Evolutionary conservation across 1,140 invertebrate species (phyloP).

Genomic region (Dolichoris vasculosae): DNA sequence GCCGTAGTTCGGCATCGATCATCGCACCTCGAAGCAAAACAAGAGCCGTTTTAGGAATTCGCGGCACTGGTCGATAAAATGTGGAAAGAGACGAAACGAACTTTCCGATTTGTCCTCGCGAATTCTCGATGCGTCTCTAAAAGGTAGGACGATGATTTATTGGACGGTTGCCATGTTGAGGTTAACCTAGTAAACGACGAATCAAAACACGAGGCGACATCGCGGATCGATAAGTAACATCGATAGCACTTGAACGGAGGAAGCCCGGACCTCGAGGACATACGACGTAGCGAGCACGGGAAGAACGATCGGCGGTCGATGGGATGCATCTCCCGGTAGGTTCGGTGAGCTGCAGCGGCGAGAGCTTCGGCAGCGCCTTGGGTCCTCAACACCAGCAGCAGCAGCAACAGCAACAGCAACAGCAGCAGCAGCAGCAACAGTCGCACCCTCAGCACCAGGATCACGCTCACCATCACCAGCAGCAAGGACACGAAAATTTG

Average conservation of each 20-base stretch:
- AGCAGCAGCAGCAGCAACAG: conserved; percentile 11
- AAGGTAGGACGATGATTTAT: background rate
- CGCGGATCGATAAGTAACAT: background rate
- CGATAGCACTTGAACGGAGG: background rate
- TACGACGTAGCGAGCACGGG: conserved; percentile 54
- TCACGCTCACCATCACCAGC: conserved; percentile 55
- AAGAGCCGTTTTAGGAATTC: background rate
- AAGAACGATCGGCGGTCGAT: conserved; percentile 66
- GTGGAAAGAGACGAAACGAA: background rate
- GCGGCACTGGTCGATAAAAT: background rate
- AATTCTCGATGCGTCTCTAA: background rate
- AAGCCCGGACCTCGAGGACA: background rate
- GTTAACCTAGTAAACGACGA: background rate
- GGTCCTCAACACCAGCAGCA: conserved; percentile 55
- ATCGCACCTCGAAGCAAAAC: no score
- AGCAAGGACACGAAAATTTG: conserved; percentile 56
- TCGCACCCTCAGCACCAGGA: background rate
- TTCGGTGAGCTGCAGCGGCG: conserved; percentile 71
- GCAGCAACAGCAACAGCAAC: conserved; percentile 43
- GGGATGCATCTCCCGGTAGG: conserved; percentile 75
- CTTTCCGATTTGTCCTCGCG: no score
- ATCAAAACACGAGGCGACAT: background rate
- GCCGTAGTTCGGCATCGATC: no score
- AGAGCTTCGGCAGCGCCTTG: conserved; percentile 66
- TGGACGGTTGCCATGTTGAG: background rate